These are phyloP conservation scores for Tragelaphus oryx DNA, from an alignment of 2,797 vertebrate genomes.

Conservation along the genomic window DNA sequence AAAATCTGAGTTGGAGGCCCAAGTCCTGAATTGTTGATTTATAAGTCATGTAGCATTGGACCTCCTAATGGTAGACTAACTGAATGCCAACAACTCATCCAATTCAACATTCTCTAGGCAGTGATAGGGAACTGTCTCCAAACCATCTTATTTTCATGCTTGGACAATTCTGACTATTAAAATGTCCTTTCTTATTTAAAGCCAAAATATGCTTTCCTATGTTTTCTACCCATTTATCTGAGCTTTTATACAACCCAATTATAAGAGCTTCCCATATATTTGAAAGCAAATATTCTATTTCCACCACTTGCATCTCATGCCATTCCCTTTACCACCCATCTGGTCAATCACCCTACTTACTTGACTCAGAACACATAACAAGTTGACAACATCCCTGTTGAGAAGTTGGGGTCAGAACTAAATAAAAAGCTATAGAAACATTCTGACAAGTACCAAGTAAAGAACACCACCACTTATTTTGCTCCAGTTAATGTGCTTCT, in stretches of 20 bases:
- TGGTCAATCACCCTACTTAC: neutral
- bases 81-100: neutral
- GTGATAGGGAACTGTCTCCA: neutral
- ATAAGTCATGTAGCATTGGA: neutral
- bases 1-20: neutral
- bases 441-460: neutral
- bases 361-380: neutral
- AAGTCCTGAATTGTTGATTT: neutral
- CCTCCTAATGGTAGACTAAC: neutral
- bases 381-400: neutral
- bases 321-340: neutral
- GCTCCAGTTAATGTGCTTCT: neutral
- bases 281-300: neutral
- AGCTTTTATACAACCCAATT: neutral
- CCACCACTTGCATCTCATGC: neutral
- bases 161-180: constrained; percentile 5
- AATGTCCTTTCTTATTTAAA: neutral
- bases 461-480: neutral
- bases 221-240: neutral
- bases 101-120: neutral
- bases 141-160: neutral
- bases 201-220: neutral
- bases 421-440: constrained; percentile 8
- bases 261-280: neutral
- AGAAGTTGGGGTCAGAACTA: neutral